Evolutionary conservation across 2,888 invertebrate species (phyloP), one percentile per base, ranked within the genome.

Genomic region (Drosophila cyrtoloma): DNA sequence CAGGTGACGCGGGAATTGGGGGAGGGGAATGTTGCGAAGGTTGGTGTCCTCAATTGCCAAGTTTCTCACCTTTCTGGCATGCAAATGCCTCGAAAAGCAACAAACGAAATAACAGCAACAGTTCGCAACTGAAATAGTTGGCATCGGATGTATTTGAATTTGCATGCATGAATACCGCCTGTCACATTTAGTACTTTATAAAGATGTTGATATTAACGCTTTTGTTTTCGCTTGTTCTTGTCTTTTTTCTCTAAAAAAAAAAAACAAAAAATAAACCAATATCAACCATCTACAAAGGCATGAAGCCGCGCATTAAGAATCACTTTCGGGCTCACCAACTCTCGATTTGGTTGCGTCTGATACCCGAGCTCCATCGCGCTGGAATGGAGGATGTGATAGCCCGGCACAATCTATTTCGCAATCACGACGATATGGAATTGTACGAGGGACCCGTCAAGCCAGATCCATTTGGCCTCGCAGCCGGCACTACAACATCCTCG

Each of bases 261-360:
- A 2, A 26, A 2, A 28, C 14, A 26, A 50, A 59, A 52, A 30
- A 28, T 14, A 37, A 12, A 44, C 51, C 51, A 50, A 52, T 51
- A 47, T 55, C 32, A 50, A 44, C 59, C 42, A 70, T 70, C 61
- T 59, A 50, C 55, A 71, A 68, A 98, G 98, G 98, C 82, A 96
- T 97, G 95, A 98, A 98, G 92, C 97, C 98, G 0, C 96, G 97
- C 74, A 95, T 98, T 94, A 97, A 97, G 92, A 98, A 98, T 93
- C 98, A 98, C 94, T 99, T 97, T 94, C 95, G 98, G 58, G 98
- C 98, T 2, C 98, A 98, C 93, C 98, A 98, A 92, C 95, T 99
- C 59, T 98, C 98, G 56, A 97, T 99, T 53, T 99, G 99, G 99
- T 94, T 98, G 12, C 96, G 98, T 9, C 95, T 99, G 10, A 97